Conservation (phyloP, 2,888 invertebrate species). For the Drosophila lutescens region DNA sequence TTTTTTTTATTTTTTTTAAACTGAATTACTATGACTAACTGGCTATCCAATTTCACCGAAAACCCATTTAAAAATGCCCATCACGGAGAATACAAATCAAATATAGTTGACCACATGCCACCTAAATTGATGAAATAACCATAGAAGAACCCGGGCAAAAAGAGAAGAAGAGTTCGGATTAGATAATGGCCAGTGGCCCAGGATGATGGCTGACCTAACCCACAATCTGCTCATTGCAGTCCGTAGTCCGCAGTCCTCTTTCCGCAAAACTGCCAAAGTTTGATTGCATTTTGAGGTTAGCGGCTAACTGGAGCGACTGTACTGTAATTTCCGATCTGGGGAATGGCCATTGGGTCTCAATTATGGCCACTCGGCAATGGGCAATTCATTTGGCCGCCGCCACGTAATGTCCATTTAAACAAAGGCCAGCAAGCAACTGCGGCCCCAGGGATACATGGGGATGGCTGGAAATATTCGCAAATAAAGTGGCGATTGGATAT, state of each 20-base stretch:
- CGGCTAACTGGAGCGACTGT: conserved; percentile 30
- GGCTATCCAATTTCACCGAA: not conserved
- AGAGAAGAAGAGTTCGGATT: conserved; percentile 2
- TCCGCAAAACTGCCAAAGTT: conserved; percentile 24
- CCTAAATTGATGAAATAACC: conserved; percentile 14
- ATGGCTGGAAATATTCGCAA: conserved; percentile 46
- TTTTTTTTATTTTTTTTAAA: not conserved
- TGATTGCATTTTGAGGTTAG: conserved; percentile 44
- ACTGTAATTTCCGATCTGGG: conserved; percentile 45
- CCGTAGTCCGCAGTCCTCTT: not conserved
- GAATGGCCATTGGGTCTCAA: conserved; percentile 36
- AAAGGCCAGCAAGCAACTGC: conserved; percentile 21
- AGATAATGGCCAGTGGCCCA: conserved; percentile 5
- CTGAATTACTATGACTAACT: not conserved
- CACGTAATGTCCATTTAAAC: conserved; percentile 74
- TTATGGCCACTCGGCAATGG: conserved; percentile 59
- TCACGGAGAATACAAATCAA: conserved; percentile 15
- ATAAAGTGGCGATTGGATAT: conserved; percentile 78
- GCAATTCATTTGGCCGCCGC: conserved; percentile 56
- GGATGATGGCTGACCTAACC: conserved; percentile 9
- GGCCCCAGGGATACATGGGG: not conserved
- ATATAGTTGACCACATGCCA: conserved; percentile 10
- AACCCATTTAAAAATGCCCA: conserved; percentile 10
- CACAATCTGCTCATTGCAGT: not conserved
- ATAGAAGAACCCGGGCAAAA: not conserved